Base-by-base conservation (phyloP, 2,113 vertebrate genomes). In the Cyphomyrus plagiostoma region DNA sequence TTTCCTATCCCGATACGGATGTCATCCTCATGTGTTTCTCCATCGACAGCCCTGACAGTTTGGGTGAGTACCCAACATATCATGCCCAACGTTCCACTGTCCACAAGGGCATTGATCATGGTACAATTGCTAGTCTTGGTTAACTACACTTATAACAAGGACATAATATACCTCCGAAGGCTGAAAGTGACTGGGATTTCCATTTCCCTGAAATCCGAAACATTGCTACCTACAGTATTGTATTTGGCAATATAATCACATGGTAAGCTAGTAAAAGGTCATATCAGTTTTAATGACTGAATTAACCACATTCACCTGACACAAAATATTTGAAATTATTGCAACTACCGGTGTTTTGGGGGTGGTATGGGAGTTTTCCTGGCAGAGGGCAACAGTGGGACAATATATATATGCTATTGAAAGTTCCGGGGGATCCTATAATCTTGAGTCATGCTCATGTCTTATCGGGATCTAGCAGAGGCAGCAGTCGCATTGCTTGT, bases 11-110 rank as follows among this genome's bases (percentile, higher is more conserved):
- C 0, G 98, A 99, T 95, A 99, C 98, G 0, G 98, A 99, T 0
- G 98, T 99, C 88, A 99, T 99, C 94, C 97, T 99, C 90, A 99
- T 99, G 98, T 99, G 98, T 93, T 99, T 99, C 91, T 99, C 98
- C 80, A 97, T 99, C 0, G 98, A 99, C 96, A 99, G 98, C 93
- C 98, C 98, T 0, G 98, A 99, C 89, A 99, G 98, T 93, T 96
- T 99, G 74, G 98, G 98, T 99, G 94, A 92, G 93, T 85, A n/a
- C 66, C 8, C 1, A 42, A n/a, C 19, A 1, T 26, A 46, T 19
- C 0, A 45, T 42, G 45, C 87, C 8, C 21, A 26, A 30, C 10
- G 1, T 45, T 49, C 11, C 15, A 7, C 17, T 88, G 42, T 10
- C 42, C 30, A 42, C n/a, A 42, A 5, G 3, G 42, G 39, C 56